These are phyloP conservation scores for Eupithecia tripunctaria DNA, from an alignment of 2,888 invertebrate genomes.

Conservation along the genomic window DNA sequence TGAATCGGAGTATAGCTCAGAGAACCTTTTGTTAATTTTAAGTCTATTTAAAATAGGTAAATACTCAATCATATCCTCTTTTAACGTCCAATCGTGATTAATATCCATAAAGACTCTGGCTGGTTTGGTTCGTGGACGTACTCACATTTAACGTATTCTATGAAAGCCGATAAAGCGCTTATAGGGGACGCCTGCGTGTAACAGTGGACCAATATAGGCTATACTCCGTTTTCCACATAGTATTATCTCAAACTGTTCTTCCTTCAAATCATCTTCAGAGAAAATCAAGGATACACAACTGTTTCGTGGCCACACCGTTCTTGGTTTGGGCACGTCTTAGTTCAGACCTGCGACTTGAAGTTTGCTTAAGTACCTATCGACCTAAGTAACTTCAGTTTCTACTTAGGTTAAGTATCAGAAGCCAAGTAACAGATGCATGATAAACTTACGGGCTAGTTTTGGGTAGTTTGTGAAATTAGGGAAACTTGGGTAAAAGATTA, in stretches of 20 bases:
- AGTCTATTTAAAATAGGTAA: too few relatives aligned
- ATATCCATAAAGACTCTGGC: neutral
- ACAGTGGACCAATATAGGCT: too few relatives aligned
- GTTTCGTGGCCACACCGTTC: constrained; percentile 24
- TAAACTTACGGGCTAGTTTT: constrained; percentile 24
- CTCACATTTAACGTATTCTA: too few relatives aligned
- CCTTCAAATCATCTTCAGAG: neutral
- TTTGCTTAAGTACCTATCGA: constrained; percentile 38
- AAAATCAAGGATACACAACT: neutral
- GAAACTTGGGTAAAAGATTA: constrained; percentile 6
- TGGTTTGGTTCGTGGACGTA: too few relatives aligned
- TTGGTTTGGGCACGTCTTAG: constrained; percentile 35
- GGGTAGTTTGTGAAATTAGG: neutral
- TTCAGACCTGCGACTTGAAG: constrained; percentile 34
- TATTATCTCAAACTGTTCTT: neutral
- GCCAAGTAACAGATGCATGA: constrained; percentile 35
- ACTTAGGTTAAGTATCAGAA: constrained; percentile 36
- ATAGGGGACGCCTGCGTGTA: too few relatives aligned
- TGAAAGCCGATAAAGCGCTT: too few relatives aligned
- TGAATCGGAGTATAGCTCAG: too few relatives aligned
- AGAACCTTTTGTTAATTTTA: too few relatives aligned
- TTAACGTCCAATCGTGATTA: neutral
- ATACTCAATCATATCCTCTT: too few relatives aligned
- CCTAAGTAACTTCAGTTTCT: constrained; percentile 33
- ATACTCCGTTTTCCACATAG: neutral